Evolutionary conservation across 2,888 invertebrate species (phyloP).

Genomic region (Elysia crispata): DNA sequence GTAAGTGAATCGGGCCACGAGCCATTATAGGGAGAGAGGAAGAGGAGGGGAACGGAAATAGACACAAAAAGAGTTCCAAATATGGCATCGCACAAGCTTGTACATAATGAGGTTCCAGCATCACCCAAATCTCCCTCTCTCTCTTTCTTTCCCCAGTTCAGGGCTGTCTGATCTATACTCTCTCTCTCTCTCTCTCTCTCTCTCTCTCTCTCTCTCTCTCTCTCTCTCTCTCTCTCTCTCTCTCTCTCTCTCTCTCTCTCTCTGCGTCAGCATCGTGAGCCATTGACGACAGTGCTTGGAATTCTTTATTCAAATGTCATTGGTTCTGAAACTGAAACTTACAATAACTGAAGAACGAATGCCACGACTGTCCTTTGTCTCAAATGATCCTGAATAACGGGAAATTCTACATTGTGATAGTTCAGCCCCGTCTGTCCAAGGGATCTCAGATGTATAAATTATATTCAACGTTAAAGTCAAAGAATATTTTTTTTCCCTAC

Average conservation of each 20-base stretch:
- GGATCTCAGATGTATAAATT: too few species aligned
- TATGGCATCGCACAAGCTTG: conserved; percentile 45
- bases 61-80: conserved; percentile 31
- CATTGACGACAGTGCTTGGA: not conserved
- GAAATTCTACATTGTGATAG: too few species aligned
- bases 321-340: too few species aligned
- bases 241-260: not conserved
- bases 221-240: conserved; percentile 20
- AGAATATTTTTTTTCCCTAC: too few species aligned
- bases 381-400: too few species aligned
- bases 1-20: conserved; percentile 11
- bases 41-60: not conserved
- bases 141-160: not conserved
- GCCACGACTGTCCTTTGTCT: too few species aligned
- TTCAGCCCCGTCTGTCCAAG: too few species aligned
- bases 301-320: not conserved
- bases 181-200: conserved; percentile 21
- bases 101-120: conserved; percentile 37
- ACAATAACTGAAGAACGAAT: too few species aligned
- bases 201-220: not conserved
- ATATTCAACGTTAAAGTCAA: too few species aligned
- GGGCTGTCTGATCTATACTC: not conserved
- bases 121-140: not conserved
- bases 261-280: not conserved
- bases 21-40: not conserved